Base-by-base conservation (phyloP, 2,113 vertebrate genomes). In the Cyprinodon brontotheroides region DNA sequence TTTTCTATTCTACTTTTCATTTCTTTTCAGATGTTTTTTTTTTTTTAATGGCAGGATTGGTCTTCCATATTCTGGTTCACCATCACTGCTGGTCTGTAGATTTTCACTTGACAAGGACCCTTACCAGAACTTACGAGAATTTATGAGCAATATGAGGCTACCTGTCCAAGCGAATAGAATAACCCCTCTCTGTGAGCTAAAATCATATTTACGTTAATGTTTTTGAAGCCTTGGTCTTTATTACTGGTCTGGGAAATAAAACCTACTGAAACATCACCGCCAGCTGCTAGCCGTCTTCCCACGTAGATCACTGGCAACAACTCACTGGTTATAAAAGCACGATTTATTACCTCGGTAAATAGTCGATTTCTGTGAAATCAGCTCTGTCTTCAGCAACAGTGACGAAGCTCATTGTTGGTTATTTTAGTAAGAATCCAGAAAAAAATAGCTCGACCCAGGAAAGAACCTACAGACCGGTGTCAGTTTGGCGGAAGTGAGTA, bases 271-370 rank as follows among this genome's bases (percentile, higher is more conserved):
- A 50, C 17, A 38, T 8, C n/a, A 22, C 0, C n/a, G n/a, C n/a
- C n/a, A 70, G 67, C 78, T 61, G 38, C 66, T 86, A 86, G 74
- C 74, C 45, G 4, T 48, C 0, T 73, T 70, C 48, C 57, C 53
- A 68, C 59, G 79, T 65, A 62, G 70, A 65, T 70, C 84, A n/a
- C n/a, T n/a, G n/a, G 50, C 14, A 9, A 2, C 17, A 59, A 22
- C 40, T 7, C n/a, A n/a, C 4, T 6, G 1, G 29, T 43, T 20
- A 61, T 14, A 47, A 53, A 4, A 65, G 20, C 7, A 20, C 1
- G n/a, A 2, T 5, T 63, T 3, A 40, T 82, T 87, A 89, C 83
- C 88, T 75, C 77, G 4, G 75, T 72, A 7, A 20, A 69, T 62
- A 70, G 10, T 7, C 20, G 14, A 40, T 7, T 38, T 77, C 59